Evolutionary conservation across 2,797 vertebrate species (phyloP).

Genomic region (Pseudomugil gertrudae): DNA sequence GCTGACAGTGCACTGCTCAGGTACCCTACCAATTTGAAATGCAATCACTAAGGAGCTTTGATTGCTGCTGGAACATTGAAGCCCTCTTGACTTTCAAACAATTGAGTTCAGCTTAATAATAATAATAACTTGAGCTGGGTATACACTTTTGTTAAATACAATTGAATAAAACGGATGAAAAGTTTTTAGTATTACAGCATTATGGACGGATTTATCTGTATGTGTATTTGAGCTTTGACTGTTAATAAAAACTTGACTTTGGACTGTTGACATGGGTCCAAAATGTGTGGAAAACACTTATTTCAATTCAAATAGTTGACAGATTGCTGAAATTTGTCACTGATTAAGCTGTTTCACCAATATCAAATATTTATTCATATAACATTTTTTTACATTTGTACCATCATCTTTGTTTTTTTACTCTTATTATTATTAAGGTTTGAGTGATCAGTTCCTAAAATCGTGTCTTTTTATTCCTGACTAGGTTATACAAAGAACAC

Average conservation of each 20-base stretch:
- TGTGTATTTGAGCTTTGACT: slow-evolving; percentile 1
- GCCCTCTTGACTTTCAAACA: neutral
- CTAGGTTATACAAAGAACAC: neutral
- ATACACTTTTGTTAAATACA: slow-evolving; percentile 16
- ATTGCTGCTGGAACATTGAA: slow-evolving; percentile 32
- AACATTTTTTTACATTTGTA: neutral
- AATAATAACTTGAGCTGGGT: neutral
- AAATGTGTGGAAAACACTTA: neutral
- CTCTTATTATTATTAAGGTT: too few species aligned
- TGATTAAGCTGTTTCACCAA: neutral
- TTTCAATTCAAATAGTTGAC: neutral
- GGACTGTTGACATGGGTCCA: neutral
- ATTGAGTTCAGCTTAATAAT: too few species aligned
- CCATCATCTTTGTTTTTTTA: neutral
- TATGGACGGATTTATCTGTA: slow-evolving; percentile 13
- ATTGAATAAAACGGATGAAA: neutral
- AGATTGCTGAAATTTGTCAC: neutral
- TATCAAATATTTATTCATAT: neutral
- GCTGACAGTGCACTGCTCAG: slow-evolving; percentile 40
- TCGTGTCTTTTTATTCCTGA: neutral
- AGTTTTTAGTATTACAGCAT: slow-evolving; percentile 1
- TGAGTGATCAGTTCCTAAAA: neutral
- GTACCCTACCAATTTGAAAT: slow-evolving; percentile 27
- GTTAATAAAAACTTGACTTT: slow-evolving; percentile 1
- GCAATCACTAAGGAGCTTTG: slow-evolving; percentile 18